Percentiles rank a stretch among this genome's conserved stretches.
Evolutionary conservation across 2,113 vertebrate genomes (phyloP).

Genomic region (Pyrgilauda ruficollis): DNA sequence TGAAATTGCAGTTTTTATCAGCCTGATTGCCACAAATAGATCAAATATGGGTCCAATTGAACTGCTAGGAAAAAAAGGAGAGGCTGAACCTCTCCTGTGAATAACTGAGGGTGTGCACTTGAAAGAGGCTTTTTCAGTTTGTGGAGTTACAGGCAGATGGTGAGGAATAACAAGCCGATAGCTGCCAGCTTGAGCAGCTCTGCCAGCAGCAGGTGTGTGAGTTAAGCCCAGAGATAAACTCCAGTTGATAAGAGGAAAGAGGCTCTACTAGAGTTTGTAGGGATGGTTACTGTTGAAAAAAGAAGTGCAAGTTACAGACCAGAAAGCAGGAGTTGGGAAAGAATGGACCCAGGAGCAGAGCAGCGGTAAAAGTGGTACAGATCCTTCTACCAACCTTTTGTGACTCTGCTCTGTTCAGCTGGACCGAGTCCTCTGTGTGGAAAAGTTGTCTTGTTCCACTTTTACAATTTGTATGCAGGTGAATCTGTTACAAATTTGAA

Average conservation of each 20-base stretch:
- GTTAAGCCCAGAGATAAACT: not conserved
- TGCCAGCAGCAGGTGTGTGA: not conserved
- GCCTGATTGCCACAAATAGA: not conserved
- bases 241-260: not conserved
- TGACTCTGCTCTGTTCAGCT: not conserved
- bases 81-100: not conserved
- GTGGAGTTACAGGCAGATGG: conserved; percentile 8
- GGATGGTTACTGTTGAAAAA: not conserved
- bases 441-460: not conserved
- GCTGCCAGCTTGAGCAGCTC: not conserved
- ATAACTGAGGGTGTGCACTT: not conserved
- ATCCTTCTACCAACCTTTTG: not conserved
- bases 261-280: not conserved
- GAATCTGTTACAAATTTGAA: not conserved
- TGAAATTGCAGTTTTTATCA: not conserved
- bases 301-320: not conserved
- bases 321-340: not conserved
- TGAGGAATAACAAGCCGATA: not conserved
- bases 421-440: fast-evolving
- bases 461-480: not conserved
- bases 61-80: not conserved
- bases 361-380: fast-evolving
- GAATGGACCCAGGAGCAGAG: fast-evolving
- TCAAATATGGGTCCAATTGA: not conserved
- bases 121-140: not conserved